Conservation (phyloP, 2,888 invertebrate genomes). For the Strigamia maritima region DNA sequence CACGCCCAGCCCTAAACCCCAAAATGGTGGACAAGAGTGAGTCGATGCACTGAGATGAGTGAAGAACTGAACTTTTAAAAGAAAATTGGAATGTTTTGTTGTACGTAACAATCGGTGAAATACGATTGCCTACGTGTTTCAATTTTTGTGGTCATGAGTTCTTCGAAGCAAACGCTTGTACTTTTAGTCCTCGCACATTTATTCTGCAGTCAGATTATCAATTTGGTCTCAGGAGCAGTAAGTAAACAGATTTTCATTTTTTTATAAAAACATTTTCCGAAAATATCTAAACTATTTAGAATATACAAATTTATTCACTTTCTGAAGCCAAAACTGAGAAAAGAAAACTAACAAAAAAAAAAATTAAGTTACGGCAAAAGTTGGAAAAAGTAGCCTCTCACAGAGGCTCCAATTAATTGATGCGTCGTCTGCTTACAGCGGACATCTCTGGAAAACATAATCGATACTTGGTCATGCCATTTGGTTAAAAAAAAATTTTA, state of each 20-base stretch:
- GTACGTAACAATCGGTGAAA: slow-evolving; percentile 19
- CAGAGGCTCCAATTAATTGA: not conserved
- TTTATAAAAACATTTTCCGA: too few relatives aligned
- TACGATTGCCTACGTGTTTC: slow-evolving; percentile 10
- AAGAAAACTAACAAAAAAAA: not conserved
- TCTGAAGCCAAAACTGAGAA: not conserved
- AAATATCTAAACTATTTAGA: too few relatives aligned
- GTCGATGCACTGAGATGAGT: slow-evolving; percentile 6
- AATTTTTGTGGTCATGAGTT: not conserved
- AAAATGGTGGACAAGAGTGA: slow-evolving; percentile 30
- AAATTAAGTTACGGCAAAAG: not conserved
- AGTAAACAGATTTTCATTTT: not conserved
- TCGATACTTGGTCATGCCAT: not conserved
- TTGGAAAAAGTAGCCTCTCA: not conserved
- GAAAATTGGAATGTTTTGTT: slow-evolving; percentile 13
- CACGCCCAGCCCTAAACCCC: slow-evolving; percentile 34
- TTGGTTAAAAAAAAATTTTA: not conserved
- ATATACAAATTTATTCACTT: too few relatives aligned
- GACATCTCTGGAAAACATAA: not conserved
- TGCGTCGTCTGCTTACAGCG: slow-evolving; percentile 8
- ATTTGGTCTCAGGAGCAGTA: slow-evolving; percentile 11
- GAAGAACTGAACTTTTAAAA: not conserved
- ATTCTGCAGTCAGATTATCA: not conserved
- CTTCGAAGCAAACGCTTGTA: not conserved
- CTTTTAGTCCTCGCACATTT: not conserved